Evolutionary conservation across 2,888 invertebrate species (phyloP).

Genomic region (Cynaeus angustus): DNA sequence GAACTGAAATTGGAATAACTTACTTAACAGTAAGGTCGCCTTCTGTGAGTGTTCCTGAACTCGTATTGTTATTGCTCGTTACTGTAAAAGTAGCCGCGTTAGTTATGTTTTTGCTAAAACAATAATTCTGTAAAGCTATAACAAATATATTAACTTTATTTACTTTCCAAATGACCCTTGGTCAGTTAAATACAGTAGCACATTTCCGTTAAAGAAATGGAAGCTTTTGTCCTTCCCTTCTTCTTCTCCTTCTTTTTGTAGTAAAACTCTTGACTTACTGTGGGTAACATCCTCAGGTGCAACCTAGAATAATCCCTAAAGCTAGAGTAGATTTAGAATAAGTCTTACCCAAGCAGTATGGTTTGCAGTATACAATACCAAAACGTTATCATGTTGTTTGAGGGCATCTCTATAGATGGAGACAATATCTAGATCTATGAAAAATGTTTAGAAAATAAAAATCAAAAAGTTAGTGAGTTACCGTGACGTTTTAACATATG

Average conservation of each 20-base stretch:
- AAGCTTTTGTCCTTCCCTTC: background rate
- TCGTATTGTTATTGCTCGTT: too few species aligned
- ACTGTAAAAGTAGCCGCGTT: too few species aligned
- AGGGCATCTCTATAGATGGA: constrained; percentile 73
- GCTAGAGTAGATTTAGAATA: background rate
- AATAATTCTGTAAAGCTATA: background rate
- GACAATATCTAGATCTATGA: constrained; percentile 74
- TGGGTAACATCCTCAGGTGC: constrained; percentile 63
- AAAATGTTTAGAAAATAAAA: constrained; percentile 1
- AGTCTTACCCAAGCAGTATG: constrained; percentile 74
- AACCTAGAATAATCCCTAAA: constrained; percentile 54
- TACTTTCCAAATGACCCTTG: background rate
- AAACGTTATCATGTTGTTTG: constrained; percentile 70
- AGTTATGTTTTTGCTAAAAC: constrained; percentile 2
- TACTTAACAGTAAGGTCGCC: too few species aligned
- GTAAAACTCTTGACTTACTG: constrained; percentile 59
- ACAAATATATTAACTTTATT: background rate
- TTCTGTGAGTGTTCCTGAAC: too few species aligned
- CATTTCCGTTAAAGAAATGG: background rate
- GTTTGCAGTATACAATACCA: constrained; percentile 76
- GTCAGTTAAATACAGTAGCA: constrained; percentile 12
- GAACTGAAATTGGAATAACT: too few species aligned
- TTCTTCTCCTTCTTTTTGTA: constrained; percentile 1
- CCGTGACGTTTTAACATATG: constrained; percentile 78
- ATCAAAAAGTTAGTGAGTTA: constrained; percentile 57